Evolutionary conservation across 2,797 vertebrate species (phyloP), one percentile per base, ranked within the genome.

Genomic region (Takifugu rubripes): DNA sequence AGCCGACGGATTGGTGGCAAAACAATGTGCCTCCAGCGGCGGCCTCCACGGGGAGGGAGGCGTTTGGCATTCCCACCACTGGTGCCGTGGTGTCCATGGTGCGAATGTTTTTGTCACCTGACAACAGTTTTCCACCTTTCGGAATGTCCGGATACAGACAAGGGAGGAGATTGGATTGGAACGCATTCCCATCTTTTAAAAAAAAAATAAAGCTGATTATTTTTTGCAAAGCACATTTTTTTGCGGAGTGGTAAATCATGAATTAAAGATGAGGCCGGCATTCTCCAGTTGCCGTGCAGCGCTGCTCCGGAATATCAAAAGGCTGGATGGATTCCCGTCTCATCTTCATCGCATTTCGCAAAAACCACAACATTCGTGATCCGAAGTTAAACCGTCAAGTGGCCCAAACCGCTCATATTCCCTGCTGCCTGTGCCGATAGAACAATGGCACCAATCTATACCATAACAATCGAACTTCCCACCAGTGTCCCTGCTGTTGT

Each of bases 201-300:
- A 60, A 59, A 53, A 45, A 9, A 27, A 27, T 27, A 27, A 8
- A 6, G 7, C 68, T 27, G 70, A 67, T 79, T 75, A 64, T 78
- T 85, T 78, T 85, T 79, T 67, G 68, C 63, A 68, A 74, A 59
- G 53, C 45, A 17, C 42, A 40, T 33, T 56, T 40, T 40, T 42
- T 57, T 55, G 33, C 45, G 52, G 78, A 68, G 71, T 80, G 69
- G 63, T 66, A 70, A 78, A 67, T 58, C 62, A 83, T 84, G 72
- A 85, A 83, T 87, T 78, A 83, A 84, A 86, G 72, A 83, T 84
- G 71, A 81, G 44, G 61, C 70, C 56, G 40, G 62, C 64, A 66
- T 80, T 83, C 65, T 76, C 68, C 75, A 68, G 75, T 81, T 17
- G 46, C 69, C 59, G 45, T 24, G 56, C 2, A 6, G 49, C 24